These are phyloP conservation scores for Rynchops niger DNA, from an alignment of 2,113 vertebrate genomes.

Conservation along the genomic window DNA sequence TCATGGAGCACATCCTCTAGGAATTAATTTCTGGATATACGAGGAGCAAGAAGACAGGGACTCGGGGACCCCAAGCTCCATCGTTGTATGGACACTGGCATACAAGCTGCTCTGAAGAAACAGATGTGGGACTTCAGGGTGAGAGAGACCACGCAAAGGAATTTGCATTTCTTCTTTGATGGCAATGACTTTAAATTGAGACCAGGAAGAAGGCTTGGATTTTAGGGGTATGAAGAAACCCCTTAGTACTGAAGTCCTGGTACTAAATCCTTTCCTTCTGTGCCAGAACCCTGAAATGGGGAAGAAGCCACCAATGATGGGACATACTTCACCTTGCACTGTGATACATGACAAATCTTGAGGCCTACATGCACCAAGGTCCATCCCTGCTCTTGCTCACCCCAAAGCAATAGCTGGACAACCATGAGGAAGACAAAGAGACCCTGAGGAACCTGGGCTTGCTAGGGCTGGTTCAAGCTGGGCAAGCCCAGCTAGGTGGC, in stretches of 20 bases:
- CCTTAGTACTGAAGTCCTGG: background rate
- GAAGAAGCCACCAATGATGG: background rate
- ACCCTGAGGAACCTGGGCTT: background rate
- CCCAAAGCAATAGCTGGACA: background rate
- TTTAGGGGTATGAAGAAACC: background rate
- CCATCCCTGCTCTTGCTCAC: background rate
- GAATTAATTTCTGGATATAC: background rate
- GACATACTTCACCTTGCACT: background rate
- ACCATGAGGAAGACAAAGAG: background rate
- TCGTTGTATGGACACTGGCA: background rate
- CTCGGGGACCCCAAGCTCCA: too few relatives aligned
- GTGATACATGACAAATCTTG: rapidly evolving
- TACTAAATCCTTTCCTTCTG: background rate
- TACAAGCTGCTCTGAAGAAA: background rate
- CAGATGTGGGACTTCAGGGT: too few relatives aligned
- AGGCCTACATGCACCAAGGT: background rate
- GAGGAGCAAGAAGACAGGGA: background rate
- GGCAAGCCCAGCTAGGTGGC: background rate
- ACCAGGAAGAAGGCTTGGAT: background rate
- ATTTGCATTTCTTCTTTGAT: background rate
- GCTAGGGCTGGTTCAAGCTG: background rate
- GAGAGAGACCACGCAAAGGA: background rate
- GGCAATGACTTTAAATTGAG: background rate
- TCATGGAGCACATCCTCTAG: background rate
- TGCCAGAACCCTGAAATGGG: background rate